These are phyloP conservation scores for Nebria salina DNA, from an alignment of 2,888 invertebrate genomes.

Conservation along the genomic window DNA sequence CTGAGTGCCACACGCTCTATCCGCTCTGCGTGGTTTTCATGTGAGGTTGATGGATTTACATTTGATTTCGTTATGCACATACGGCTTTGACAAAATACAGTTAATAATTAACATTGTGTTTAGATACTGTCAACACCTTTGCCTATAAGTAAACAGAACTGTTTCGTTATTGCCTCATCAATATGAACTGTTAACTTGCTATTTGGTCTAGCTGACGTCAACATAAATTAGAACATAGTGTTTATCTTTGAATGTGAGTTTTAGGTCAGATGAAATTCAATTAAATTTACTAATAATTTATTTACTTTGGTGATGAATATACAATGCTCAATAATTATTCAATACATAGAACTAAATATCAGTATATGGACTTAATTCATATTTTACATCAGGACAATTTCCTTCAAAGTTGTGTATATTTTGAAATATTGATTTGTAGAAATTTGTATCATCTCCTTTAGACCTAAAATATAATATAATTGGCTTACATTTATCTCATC, in stretches of 20 bases:
- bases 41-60: neutral
- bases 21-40: slow-evolving; percentile 13
- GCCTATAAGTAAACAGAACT: neutral
- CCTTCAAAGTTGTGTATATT: slow-evolving; percentile 28
- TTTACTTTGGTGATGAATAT: slow-evolving; percentile 1
- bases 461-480: slow-evolving; percentile 23
- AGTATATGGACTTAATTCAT: slow-evolving; percentile 24
- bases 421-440: slow-evolving; percentile 15
- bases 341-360: slow-evolving; percentile 17
- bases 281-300: neutral
- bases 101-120: slow-evolving; percentile 24
- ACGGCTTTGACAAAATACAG: slow-evolving; percentile 25
- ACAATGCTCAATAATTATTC: neutral
- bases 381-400: slow-evolving; percentile 21
- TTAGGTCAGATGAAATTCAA: neutral
- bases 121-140: slow-evolving; percentile 19
- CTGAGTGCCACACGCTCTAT: slow-evolving; percentile 9
- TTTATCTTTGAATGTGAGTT: neutral
- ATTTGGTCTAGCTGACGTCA: neutral
- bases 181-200: neutral
- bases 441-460: slow-evolving; percentile 35
- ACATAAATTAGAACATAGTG: neutral
- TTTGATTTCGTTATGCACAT: neutral
- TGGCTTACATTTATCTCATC: too few species aligned
- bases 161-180: neutral